phyloP scores from a whole-genome alignment of 1,140 invertebrate genomes.

The Chionoecetes opilio region DNA sequence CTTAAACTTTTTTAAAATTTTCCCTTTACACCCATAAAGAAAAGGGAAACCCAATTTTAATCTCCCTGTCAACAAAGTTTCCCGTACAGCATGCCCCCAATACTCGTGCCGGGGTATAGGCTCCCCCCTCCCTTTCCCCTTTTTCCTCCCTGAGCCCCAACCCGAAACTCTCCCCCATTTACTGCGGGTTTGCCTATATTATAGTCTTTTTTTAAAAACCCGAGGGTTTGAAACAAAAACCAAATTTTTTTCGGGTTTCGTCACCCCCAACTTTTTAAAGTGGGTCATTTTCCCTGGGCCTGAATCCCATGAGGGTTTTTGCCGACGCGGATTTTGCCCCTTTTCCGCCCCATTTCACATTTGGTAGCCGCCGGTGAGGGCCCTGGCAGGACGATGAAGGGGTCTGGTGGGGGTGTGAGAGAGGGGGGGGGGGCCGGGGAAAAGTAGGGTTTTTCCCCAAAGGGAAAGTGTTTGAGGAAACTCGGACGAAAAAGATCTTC shows the following conservation, averaged over 20 bases:
- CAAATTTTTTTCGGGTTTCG: not conserved
- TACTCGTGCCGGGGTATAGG: not conserved
- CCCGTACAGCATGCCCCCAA: constrained; percentile 14
- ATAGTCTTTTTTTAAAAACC: not conserved
- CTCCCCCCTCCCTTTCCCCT: not conserved
- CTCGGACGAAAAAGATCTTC: too few species aligned
- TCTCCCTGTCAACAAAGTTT: not conserved
- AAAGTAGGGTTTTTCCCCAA: too few species aligned
- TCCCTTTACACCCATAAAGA: not conserved
- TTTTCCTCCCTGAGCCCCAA: not conserved
- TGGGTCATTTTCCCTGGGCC: not conserved
- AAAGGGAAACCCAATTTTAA: not conserved
- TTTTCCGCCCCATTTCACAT: too few species aligned
- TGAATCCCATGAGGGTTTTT: too few species aligned
- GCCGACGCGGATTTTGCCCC: too few species aligned
- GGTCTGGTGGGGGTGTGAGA: too few species aligned
- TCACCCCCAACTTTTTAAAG: not conserved
- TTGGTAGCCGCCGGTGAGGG: too few species aligned
- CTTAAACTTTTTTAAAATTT: not conserved
- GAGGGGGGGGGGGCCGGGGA: too few species aligned
- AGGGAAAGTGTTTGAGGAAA: too few species aligned
- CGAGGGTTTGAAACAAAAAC: not conserved
- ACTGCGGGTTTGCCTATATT: not conserved
- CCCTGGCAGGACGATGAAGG: too few species aligned
- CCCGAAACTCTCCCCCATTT: not conserved